These are phyloP conservation scores for Anarrhichthys ocellatus DNA, from an alignment of 2,113 vertebrate species.

Conservation along the genomic window DNA sequence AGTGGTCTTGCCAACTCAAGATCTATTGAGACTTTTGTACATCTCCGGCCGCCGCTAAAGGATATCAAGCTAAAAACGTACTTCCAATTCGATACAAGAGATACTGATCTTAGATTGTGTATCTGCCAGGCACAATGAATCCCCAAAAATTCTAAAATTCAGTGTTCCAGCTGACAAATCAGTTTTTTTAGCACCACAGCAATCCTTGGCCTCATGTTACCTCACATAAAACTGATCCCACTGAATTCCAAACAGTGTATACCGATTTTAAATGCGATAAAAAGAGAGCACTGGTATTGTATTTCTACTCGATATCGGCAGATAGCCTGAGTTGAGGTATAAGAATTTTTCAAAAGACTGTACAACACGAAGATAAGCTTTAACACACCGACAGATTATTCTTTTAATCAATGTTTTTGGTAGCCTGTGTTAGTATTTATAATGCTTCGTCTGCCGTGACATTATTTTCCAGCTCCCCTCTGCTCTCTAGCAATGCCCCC, in stretches of 20 bases:
- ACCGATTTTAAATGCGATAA: neutral
- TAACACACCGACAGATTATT: neutral
- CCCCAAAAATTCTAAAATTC: neutral
- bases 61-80: neutral
- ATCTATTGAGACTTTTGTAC: neutral
- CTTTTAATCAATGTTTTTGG: neutral
- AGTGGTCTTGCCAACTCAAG: neutral
- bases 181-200: neutral
- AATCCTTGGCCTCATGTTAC: neutral
- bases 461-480: conserved; percentile 16
- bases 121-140: neutral
- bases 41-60: neutral
- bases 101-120: neutral
- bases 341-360: neutral
- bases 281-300: neutral
- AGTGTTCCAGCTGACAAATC: neutral
- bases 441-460: neutral
- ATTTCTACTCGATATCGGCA: neutral
- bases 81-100: neutral
- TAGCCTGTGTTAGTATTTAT: neutral
- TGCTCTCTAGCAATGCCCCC: neutral
- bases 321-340: neutral
- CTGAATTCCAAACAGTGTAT: neutral
- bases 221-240: neutral
- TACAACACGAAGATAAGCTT: neutral